These are phyloP conservation scores for Anodontia alba DNA, from an alignment of 2,888 invertebrate genomes.

Conservation along the genomic window DNA sequence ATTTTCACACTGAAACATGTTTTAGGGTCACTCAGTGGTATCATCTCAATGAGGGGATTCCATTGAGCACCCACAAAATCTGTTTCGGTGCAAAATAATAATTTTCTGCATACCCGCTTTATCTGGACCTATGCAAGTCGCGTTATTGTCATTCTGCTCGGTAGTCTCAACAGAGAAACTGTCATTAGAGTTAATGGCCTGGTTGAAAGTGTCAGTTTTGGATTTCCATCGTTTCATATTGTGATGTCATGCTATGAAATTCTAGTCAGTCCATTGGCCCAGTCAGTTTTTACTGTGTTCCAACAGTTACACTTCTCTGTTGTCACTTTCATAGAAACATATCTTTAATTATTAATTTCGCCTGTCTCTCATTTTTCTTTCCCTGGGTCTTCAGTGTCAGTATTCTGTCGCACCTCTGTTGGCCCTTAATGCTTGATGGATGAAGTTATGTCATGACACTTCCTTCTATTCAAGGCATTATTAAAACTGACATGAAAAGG, in stretches of 20 bases:
- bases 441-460: conserved; percentile 20
- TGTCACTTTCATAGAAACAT: too few relatives aligned
- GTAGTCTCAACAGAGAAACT: conserved; percentile 15
- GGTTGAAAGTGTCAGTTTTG: conserved; percentile 51
- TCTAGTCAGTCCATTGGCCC: not conserved
- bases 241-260: not conserved
- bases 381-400: not conserved
- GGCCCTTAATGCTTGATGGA: conserved; percentile 1
- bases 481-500: conserved; percentile 32
- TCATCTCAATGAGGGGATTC: too few relatives aligned
- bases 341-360: too few relatives aligned
- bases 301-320: too few relatives aligned
- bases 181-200: conserved; percentile 51
- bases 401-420: not conserved
- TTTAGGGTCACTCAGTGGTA: too few relatives aligned
- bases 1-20: too few relatives aligned
- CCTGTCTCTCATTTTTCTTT: not conserved
- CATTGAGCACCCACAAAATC: too few relatives aligned
- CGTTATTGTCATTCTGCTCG: not conserved
- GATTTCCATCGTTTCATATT: conserved; percentile 33
- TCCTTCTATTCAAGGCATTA: conserved; percentile 12
- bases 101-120: too few relatives aligned
- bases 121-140: too few relatives aligned
- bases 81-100: too few relatives aligned
- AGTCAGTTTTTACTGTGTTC: not conserved